phyloP scores from a whole-genome alignment of 1,140 invertebrate species.

The Caenorhabditis remanei region DNA sequence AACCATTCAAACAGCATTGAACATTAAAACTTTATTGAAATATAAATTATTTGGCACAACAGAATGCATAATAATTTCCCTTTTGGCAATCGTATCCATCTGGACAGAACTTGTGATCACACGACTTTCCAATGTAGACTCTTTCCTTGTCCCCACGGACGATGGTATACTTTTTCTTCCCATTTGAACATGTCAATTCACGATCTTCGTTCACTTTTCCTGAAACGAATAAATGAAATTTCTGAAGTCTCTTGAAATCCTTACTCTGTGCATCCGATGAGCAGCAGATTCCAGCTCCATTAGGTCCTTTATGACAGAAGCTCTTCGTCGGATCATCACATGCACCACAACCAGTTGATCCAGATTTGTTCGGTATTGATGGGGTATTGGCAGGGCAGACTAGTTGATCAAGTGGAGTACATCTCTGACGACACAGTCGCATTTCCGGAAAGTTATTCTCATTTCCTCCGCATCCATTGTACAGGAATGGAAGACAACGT shows the following conservation, averaged over 20 bases:
- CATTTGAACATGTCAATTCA: not conserved
- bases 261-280: not conserved
- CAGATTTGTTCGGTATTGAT: not conserved
- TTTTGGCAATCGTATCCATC: not conserved
- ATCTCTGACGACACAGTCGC: not conserved
- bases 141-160: not conserved
- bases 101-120: slow-evolving; percentile 8
- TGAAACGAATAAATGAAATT: not conserved
- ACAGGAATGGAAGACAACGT: slow-evolving; percentile 1
- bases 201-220: not conserved
- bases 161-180: not conserved
- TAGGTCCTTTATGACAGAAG: slow-evolving; percentile 18
- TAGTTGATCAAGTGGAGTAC: not conserved
- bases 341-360: not conserved
- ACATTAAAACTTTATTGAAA: not conserved
- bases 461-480: slow-evolving; percentile 29
- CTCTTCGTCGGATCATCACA: not conserved
- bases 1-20: no score
- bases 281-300: slow-evolving; percentile 17
- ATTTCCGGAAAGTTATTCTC: not conserved
- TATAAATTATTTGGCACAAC: slow-evolving; percentile 4
- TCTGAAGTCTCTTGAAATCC: not conserved
- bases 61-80: not conserved
- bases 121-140: not conserved
- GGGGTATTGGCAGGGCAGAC: slow-evolving; percentile 17